A percentile compares a stretch with the other conserved stretches of the same genome.
These are phyloP conservation scores for Burhinus oedicnemus DNA, from an alignment of 2,113 vertebrate species.

Conservation along the genomic window DNA sequence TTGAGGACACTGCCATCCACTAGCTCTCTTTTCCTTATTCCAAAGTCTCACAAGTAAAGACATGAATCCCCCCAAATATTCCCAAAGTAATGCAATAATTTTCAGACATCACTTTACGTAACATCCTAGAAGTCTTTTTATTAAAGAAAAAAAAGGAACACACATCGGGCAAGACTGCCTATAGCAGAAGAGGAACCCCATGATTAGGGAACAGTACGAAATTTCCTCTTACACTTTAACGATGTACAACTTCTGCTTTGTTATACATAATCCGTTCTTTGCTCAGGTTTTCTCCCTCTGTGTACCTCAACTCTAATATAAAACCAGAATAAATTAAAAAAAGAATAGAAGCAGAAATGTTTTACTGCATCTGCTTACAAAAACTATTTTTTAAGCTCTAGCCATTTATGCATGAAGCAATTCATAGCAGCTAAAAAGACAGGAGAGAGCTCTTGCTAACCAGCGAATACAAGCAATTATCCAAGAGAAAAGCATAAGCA, in stretches of 20 bases:
- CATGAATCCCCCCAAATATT: not conserved
- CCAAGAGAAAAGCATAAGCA: not conserved
- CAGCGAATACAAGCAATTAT: slow-evolving; percentile 20
- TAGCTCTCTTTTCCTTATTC: not conserved
- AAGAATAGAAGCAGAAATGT: not conserved
- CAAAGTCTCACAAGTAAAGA: not conserved
- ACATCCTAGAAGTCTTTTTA: not conserved
- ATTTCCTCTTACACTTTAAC: not conserved
- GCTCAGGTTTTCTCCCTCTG: not conserved
- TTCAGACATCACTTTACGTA: not conserved
- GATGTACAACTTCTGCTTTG: not conserved
- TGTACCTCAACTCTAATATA: not conserved
- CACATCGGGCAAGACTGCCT: not conserved
- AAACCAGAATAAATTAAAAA: not conserved
- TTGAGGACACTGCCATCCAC: not conserved
- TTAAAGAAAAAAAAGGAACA: not conserved
- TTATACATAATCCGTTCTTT: not conserved
- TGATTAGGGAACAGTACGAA: not conserved
- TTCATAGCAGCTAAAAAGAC: not conserved
- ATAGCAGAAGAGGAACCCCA: not conserved
- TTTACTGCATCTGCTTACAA: not conserved
- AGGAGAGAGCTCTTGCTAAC: not conserved
- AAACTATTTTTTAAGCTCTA: not conserved
- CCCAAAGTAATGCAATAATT: not conserved
- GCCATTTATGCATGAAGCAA: not conserved